Percentiles rank a stretch among this genome's conserved stretches.
phyloP scores from a whole-genome alignment of 2,888 invertebrate genomes.

The Drosophila testacea region DNA sequence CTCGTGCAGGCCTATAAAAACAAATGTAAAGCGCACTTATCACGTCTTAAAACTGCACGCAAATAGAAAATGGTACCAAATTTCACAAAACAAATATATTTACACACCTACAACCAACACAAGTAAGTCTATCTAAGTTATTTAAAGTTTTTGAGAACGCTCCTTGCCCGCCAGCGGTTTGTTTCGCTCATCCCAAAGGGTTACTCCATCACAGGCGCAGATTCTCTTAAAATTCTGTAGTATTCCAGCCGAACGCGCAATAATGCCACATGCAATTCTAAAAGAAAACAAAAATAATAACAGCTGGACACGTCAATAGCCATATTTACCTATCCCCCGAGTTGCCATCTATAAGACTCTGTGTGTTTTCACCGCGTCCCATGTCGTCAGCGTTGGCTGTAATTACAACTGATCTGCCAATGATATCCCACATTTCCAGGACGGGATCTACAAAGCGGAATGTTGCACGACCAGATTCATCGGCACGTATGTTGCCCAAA shows the following conservation, averaged over 20 bases:
- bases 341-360: slow-evolving; percentile 88
- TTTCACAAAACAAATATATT: slow-evolving; percentile 28
- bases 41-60: slow-evolving; percentile 55
- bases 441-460: slow-evolving; percentile 88
- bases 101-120: slow-evolving; percentile 25
- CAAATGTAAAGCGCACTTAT: slow-evolving; percentile 77
- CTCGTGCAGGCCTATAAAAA: slow-evolving; percentile 81
- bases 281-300: background rate
- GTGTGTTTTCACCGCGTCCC: slow-evolving; percentile 86
- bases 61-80: slow-evolving; percentile 34
- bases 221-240: slow-evolving; percentile 94
- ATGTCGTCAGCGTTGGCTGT: slow-evolving; percentile 88
- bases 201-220: slow-evolving; percentile 95
- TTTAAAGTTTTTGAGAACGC: slow-evolving; percentile 73
- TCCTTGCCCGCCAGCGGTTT: slow-evolving; percentile 85
- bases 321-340: slow-evolving; percentile 87
- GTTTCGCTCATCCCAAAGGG: slow-evolving; percentile 94
- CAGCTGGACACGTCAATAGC: background rate
- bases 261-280: slow-evolving; percentile 93
- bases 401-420: slow-evolving; percentile 92
- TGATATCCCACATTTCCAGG: slow-evolving; percentile 90
- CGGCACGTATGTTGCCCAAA: slow-evolving; percentile 88
- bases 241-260: slow-evolving; percentile 94
- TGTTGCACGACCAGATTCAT: slow-evolving; percentile 88
- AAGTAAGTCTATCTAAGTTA: slow-evolving; percentile 1